phyloP scores from a whole-genome alignment of 2,797 vertebrate species.

The Falco cherrug region DNA sequence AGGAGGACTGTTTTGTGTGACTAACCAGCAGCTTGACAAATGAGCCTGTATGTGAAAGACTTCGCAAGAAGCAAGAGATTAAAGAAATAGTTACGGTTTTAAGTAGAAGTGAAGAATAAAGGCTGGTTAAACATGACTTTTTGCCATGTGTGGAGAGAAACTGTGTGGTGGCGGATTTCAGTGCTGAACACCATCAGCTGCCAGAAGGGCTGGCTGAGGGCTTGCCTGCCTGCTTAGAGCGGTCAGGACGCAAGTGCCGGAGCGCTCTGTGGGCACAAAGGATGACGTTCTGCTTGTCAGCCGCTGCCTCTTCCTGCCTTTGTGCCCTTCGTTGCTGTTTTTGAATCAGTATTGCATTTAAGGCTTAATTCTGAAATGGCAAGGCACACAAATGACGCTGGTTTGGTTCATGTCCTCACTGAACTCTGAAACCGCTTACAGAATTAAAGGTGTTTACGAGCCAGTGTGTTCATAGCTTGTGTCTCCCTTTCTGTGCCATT shows the following conservation, averaged over 20 bases:
- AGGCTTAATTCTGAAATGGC: background rate
- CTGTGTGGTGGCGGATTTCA: rapidly evolving
- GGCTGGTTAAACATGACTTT: rapidly evolving
- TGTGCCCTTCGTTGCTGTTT: background rate
- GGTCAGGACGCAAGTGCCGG: no score
- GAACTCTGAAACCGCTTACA: background rate
- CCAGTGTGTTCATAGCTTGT: background rate
- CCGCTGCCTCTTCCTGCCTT: background rate
- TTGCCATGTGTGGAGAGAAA: background rate
- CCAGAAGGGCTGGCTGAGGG: rapidly evolving
- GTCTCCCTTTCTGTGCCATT: background rate
- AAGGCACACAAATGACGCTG: background rate
- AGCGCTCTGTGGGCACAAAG: no score
- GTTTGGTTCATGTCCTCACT: rapidly evolving
- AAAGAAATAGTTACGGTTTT: background rate
- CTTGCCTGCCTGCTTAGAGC: rapidly evolving
- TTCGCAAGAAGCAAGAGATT: rapidly evolving
- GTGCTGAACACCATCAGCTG: rapidly evolving
- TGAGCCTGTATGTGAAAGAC: background rate
- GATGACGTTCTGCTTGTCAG: background rate
- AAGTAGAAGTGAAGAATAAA: background rate
- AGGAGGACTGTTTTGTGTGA: no score
- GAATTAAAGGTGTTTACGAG: background rate
- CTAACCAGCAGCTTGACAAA: rapidly evolving
- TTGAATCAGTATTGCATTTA: background rate